Percentiles rank a stretch among this genome's conserved stretches.
These are phyloP conservation scores for Botrylloides violaceus DNA, from an alignment of 23 tunicate species.

Conservation along the genomic window DNA sequence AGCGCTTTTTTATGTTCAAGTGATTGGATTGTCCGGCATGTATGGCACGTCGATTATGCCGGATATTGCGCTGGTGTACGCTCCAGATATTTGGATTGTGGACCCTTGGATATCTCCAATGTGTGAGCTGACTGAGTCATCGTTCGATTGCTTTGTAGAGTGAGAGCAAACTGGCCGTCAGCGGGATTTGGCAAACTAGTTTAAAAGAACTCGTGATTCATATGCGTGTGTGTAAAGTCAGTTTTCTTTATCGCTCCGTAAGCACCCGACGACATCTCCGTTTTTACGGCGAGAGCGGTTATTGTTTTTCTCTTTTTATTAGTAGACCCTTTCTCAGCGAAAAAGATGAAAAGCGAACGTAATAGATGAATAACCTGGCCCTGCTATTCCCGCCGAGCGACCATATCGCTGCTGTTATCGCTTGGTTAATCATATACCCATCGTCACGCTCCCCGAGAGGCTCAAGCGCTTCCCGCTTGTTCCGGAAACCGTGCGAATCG, in stretches of 20 bases:
- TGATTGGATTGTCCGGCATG: not conserved
- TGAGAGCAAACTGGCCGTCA: constrained; percentile 1
- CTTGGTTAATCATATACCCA: constrained; percentile 20
- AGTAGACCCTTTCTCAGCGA: not conserved
- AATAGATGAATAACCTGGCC: not conserved
- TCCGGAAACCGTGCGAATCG: constrained; percentile 20
- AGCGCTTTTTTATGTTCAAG: not conserved
- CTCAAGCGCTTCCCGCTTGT: constrained; percentile 12
- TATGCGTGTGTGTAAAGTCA: not conserved
- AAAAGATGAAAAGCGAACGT: not conserved
- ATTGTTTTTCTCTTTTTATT: not conserved
- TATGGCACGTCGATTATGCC: not conserved
- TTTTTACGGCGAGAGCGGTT: not conserved
- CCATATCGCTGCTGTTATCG: constrained; percentile 19
- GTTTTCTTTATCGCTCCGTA: constrained; percentile 3
- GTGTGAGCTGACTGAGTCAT: not conserved
- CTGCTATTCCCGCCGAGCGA: not conserved
- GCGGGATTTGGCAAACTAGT: not conserved
- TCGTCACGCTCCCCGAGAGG: constrained; percentile 21
- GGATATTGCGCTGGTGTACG: not conserved
- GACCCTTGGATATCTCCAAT: not conserved
- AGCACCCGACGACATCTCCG: constrained; percentile 1
- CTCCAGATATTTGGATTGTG: not conserved
- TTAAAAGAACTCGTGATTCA: not conserved
- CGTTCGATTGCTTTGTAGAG: not conserved